Evolutionary conservation across 2,113 vertebrate genomes (phyloP).

Genomic region (Anoura caudifer): DNA sequence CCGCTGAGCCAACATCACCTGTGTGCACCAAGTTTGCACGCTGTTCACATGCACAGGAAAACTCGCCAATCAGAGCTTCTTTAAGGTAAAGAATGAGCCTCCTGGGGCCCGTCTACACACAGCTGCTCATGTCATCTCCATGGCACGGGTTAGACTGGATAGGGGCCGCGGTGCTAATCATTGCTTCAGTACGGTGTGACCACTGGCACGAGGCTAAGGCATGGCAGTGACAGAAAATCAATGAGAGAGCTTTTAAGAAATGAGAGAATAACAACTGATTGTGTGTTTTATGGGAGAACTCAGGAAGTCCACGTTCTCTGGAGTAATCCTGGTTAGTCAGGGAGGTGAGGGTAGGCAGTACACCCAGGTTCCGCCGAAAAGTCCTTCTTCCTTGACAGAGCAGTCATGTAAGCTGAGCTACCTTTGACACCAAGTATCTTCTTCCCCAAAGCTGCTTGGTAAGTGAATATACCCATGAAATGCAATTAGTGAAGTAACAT

Average conservation of each 20-base stretch:
- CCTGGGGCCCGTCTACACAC: background rate
- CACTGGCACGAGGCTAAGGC: no score
- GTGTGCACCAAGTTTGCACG: no score
- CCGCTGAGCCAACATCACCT: background rate
- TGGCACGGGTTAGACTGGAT: no score
- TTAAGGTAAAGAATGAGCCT: background rate
- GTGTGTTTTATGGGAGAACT: no score
- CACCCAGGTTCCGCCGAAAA: background rate
- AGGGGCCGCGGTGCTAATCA: background rate
- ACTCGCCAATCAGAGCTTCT: accelerated
- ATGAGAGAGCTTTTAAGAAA: background rate
- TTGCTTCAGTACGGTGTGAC: background rate
- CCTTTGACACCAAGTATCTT: background rate
- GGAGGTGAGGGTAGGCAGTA: accelerated
- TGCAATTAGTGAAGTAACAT: background rate
- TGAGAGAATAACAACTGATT: background rate
- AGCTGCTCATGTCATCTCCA: background rate
- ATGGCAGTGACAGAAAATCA: background rate
- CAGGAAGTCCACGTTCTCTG: background rate
- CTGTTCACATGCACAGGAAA: no score
- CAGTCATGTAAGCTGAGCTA: background rate
- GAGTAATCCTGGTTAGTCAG: no score
- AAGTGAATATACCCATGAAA: background rate
- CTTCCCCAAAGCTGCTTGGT: background rate
- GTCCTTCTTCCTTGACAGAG: background rate